These are phyloP conservation scores for Sialia sialis DNA, from an alignment of 2,113 vertebrate species.

Conservation along the genomic window DNA sequence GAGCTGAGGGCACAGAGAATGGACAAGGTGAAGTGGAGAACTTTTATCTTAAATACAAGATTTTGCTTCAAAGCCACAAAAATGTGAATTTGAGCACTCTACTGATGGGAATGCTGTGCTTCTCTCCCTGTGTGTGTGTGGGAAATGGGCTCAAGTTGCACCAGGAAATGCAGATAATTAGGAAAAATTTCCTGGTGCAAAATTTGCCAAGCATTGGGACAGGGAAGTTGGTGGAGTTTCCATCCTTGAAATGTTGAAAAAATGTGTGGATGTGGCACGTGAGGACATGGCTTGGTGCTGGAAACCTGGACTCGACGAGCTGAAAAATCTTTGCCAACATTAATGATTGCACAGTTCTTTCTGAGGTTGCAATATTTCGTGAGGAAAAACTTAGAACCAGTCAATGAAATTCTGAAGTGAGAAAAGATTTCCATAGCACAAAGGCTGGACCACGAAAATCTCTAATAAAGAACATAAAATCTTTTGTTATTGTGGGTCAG, in stretches of 20 bases:
- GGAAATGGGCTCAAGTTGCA: background rate
- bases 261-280: rapidly evolving
- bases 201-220: background rate
- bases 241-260: background rate
- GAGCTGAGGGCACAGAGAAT: background rate
- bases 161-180: no score
- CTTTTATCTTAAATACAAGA: background rate
- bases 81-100: rapidly evolving
- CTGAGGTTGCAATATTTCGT: background rate
- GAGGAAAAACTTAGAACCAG: background rate
- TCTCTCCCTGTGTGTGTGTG: rapidly evolving
- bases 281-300: background rate
- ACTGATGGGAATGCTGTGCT: rapidly evolving
- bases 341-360: rapidly evolving
- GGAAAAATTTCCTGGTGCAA: rapidly evolving
- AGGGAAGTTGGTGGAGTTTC: background rate
- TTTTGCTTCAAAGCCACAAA: background rate
- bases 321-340: background rate
- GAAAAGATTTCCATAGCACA: background rate
- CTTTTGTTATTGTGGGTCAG: background rate
- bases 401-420: background rate
- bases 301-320: background rate
- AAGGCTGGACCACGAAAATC: background rate
- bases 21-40: background rate
- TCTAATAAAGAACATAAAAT: background rate